Evolutionary conservation across 2,113 vertebrate species (phyloP).

Genomic region (Gobius niger): DNA sequence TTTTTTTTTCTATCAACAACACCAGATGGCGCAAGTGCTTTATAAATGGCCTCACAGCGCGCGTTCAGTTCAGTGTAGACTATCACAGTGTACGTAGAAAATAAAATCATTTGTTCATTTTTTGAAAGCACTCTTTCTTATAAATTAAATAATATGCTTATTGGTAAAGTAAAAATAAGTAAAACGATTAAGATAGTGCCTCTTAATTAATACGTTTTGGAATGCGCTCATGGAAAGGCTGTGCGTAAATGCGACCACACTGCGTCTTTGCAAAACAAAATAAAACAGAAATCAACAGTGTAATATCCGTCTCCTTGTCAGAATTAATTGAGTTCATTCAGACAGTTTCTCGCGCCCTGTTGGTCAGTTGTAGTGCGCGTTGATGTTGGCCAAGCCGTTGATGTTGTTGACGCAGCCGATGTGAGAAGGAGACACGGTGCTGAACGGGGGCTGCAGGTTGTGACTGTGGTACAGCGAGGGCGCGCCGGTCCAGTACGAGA

Average conservation of each 20-base stretch:
- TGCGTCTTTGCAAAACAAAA: not conserved
- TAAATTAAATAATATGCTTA: not conserved
- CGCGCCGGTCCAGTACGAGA: conserved; percentile 95
- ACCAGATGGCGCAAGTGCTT: conserved; percentile 48
- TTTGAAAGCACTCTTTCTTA: not conserved
- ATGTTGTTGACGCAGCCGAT: conserved; percentile 86
- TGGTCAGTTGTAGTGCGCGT: conserved; percentile 89
- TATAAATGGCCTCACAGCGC: not conserved
- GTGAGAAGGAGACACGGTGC: conserved; percentile 87
- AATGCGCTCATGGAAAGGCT: not conserved
- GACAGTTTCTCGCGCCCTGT: not conserved
- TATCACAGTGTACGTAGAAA: not conserved
- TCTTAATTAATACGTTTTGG: not conserved
- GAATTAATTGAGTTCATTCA: not conserved
- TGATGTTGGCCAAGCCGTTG: conserved; percentile 78
- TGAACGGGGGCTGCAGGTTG: conserved; percentile 85
- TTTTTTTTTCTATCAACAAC: not conserved
- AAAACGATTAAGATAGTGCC: not conserved
- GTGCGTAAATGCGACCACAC: conserved; percentile 9
- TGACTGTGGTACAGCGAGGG: conserved; percentile 87
- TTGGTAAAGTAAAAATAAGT: not conserved
- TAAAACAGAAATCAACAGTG: not conserved
- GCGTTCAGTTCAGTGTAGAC: fast-evolving
- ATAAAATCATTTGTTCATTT: conserved; percentile 15
- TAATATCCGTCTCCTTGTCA: not conserved